Evolutionary conservation across 2,797 vertebrate genomes (phyloP), one percentile per base, ranked within the genome.

Genomic region (Diglossa cyanea): DNA sequence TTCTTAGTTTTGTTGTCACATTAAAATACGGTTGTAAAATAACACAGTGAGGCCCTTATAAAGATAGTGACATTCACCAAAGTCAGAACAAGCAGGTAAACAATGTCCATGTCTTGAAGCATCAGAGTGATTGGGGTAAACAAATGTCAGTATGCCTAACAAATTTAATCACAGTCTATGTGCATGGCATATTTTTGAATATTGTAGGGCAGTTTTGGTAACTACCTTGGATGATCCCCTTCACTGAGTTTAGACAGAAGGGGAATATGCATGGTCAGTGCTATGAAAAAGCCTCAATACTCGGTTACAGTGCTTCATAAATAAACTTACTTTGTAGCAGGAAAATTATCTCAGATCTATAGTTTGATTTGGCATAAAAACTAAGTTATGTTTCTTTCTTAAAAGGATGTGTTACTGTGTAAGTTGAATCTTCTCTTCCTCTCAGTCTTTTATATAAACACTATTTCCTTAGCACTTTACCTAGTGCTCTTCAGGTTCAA

Each of bases 401-500:
- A 50, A 94, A 24, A 14, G 31, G 13, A 18, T 78, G 21, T 8
- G 9, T 92, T 93, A 28, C 42, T 26, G 13, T 57, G 19, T 70
- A 77, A 82, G 26, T 40, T 30, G 13, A 63, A 55, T 90, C 30
- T 50, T 86, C 73, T 77, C 80, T 91, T 76, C 50, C 39, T 30
- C 28, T 82, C 65, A 35, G 81, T 82, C 60, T 96, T 89, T 80
- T 80, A n/a, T 54, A 82, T 88, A 82, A 86, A 80, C 53, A 16
- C 37, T 45, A 25, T 77, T 93, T 93, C 42, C 61, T 75, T 91
- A 74, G 54, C 58, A 55, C 45, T 93, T 94, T 80, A 74, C 8
- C 6, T 72, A 90, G 61, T 88, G 54, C 87, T 80, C 93, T 96
- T 90, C 72, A 87, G 72, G 81, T 96, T 96, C 91, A 91, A 55